phyloP scores from a whole-genome alignment of 2,888 invertebrate species.

The Drosophila demipolita region DNA sequence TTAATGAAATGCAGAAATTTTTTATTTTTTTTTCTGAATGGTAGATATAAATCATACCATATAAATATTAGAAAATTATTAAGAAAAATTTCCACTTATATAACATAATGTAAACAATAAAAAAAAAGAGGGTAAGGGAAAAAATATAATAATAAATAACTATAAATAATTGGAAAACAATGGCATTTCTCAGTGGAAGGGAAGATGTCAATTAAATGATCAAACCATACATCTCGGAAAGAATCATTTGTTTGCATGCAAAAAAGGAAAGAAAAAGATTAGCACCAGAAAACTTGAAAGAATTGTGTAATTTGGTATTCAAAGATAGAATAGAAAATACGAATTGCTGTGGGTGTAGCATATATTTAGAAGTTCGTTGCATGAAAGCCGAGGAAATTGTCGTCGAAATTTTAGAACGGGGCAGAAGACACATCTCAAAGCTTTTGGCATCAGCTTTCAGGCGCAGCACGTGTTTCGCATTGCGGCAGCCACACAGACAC shows the following conservation, averaged over 20 bases:
- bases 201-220: not conserved
- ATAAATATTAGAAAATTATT: not conserved
- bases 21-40: not conserved
- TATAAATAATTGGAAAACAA: not conserved
- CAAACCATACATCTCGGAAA: not conserved
- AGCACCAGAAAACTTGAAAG: not conserved
- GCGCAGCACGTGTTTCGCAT: slow-evolving; percentile 66
- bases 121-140: not conserved
- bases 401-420: slow-evolving; percentile 12
- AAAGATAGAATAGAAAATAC: not conserved
- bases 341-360: slow-evolving; percentile 1
- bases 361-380: slow-evolving; percentile 11
- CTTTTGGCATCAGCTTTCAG: slow-evolving; percentile 43
- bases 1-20: not conserved
- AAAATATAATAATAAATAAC: not conserved
- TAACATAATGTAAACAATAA: not conserved
- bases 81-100: not conserved
- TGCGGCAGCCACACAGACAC: slow-evolving; percentile 47
- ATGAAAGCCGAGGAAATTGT: slow-evolving; percentile 6
- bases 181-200: not conserved
- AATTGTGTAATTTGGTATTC: not conserved
- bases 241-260: not conserved
- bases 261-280: not conserved
- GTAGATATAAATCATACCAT: not conserved
- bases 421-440: slow-evolving; percentile 23